Percentiles rank a stretch among this genome's conserved stretches.
Evolutionary conservation across 2,797 vertebrate species (phyloP).

Genomic region (Halcyon leucocephala): DNA sequence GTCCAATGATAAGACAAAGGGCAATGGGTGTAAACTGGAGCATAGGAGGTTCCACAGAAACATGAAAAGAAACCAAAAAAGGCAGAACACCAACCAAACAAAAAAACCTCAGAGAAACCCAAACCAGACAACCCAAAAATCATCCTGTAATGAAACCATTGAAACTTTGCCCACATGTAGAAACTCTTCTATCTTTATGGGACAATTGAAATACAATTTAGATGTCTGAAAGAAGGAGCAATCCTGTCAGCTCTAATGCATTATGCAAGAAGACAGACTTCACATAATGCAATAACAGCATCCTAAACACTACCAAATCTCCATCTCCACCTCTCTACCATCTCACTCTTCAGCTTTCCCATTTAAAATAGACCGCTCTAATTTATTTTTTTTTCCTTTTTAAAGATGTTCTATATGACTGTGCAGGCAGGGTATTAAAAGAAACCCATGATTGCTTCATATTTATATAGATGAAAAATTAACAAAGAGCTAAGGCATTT

Average conservation of each 20-base stretch:
- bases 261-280: constrained; percentile 12
- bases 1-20: too few relatives aligned
- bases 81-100: background rate
- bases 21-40: too few relatives aligned
- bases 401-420: background rate
- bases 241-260: background rate
- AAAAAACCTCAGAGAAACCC: background rate
- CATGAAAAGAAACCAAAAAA: background rate
- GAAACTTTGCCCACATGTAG: background rate
- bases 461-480: background rate
- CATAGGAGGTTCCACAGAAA: too few relatives aligned
- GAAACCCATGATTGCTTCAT: background rate
- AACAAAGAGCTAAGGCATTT: background rate
- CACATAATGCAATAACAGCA: background rate
- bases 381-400: background rate
- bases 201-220: background rate
- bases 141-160: background rate
- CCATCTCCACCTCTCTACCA: background rate
- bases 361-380: background rate
- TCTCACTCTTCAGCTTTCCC: background rate
- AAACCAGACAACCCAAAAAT: background rate
- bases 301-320: background rate
- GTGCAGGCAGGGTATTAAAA: background rate
- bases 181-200: background rate
- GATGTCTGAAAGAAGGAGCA: background rate